A percentile compares a stretch with the other conserved stretches of the same genome.
These are phyloP conservation scores for Vandiemenella viatica DNA, from an alignment of 2,888 invertebrate species.

Conservation along the genomic window DNA sequence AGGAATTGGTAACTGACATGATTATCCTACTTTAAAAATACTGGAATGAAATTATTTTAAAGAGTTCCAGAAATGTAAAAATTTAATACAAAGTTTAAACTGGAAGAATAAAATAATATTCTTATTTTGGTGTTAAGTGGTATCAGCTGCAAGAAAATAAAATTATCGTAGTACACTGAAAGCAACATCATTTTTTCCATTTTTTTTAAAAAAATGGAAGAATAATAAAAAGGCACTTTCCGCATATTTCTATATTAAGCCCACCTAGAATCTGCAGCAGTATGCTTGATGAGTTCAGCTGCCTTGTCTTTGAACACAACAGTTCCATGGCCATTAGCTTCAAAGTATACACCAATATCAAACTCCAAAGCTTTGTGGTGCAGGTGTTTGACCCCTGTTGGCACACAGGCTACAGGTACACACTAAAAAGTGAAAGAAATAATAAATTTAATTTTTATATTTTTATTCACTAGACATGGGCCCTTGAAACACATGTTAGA, in stretches of 20 bases:
- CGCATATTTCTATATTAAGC: too few species aligned
- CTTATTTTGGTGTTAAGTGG: too few species aligned
- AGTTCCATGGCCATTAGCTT: slow-evolving; percentile 98
- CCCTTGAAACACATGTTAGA: too few species aligned
- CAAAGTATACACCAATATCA: slow-evolving; percentile 96
- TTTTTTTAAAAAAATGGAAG: too few species aligned
- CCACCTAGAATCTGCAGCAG: too few species aligned
- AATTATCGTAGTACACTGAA: too few species aligned
- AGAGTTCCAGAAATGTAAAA: slow-evolving; percentile 7
- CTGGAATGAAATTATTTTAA: too few species aligned
- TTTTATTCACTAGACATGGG: not conserved
- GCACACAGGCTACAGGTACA: slow-evolving; percentile 78
- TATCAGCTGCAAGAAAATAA: too few species aligned
- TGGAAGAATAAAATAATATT: not conserved
- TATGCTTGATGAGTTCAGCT: slow-evolving; percentile 31
- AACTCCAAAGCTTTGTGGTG: slow-evolving; percentile 81
- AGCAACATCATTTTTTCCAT: too few species aligned
- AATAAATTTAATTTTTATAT: not conserved
- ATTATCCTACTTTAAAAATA: not conserved
- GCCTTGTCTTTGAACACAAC: slow-evolving; percentile 65
- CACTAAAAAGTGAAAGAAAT: slow-evolving; percentile 38
- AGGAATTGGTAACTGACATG: not conserved
- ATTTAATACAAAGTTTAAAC: not conserved
- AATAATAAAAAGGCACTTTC: too few species aligned
- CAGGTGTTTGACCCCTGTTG: slow-evolving; percentile 93